Conservation (phyloP, 1,140 invertebrate species). For the Camponotus vicinus region DNA sequence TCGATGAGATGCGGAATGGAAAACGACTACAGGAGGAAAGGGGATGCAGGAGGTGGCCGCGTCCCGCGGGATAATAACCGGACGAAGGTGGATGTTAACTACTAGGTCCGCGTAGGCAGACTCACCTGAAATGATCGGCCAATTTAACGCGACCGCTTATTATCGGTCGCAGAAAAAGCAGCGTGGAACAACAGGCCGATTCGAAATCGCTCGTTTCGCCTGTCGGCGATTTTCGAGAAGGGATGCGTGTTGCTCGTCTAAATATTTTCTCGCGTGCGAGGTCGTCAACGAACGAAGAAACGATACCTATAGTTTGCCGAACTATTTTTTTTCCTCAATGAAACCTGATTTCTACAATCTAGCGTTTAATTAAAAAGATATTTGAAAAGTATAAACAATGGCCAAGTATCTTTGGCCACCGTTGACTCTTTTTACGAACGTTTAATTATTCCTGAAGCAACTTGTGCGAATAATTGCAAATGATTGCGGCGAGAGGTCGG, state of each 20-base stretch:
- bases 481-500: not conserved
- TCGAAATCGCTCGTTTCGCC: constrained; percentile 37
- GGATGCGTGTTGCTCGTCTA: not conserved
- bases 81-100: constrained; percentile 56
- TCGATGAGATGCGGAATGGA: constrained; percentile 16
- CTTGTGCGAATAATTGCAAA: not conserved
- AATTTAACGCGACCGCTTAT: constrained; percentile 72
- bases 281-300: not conserved
- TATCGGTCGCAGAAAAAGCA: constrained; percentile 68
- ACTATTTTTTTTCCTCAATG: not conserved
- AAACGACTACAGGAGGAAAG: not conserved
- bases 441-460: constrained; percentile 22
- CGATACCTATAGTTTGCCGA: not conserved
- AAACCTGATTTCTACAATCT: not conserved
- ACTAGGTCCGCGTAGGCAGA: constrained; percentile 25
- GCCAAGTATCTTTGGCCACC: not conserved
- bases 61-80: constrained; percentile 33
- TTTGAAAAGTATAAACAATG: not conserved
- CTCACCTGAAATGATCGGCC: constrained; percentile 55
- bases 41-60: constrained; percentile 5
- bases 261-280: not conserved
- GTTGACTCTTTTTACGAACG: not conserved
- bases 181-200: constrained; percentile 46
- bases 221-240: not conserved
- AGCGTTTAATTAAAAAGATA: not conserved